Conservation (phyloP, 37 sponge, comb jelly and placozoan genomes). For the Hormiphora californensis region DNA sequence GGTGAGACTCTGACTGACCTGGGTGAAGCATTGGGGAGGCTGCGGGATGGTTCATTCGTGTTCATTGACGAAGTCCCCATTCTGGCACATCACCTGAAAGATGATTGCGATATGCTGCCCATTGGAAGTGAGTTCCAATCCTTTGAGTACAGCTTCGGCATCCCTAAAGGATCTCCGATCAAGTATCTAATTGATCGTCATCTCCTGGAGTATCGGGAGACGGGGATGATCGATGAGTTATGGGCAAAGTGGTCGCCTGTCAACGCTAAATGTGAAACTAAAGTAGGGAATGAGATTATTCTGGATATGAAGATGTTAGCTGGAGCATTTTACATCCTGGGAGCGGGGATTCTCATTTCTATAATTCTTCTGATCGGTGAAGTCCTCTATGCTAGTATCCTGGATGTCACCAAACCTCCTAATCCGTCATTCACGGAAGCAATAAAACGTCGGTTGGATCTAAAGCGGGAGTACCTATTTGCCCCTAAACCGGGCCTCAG, state of each 20-base stretch:
- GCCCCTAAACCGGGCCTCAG: too few relatives aligned
- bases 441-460: not conserved
- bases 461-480: not conserved
- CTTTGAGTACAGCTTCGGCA: conserved; percentile 14
- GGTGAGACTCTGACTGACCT: not conserved
- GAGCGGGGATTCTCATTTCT: not conserved
- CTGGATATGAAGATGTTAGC: conserved; percentile 14
- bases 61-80: not conserved
- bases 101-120: not conserved
- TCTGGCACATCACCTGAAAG: not conserved
- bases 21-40: not conserved
- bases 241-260: conserved; percentile 1
- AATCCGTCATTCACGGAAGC: not conserved
- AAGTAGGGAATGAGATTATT: not conserved
- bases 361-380: not conserved
- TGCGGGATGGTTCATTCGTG: not conserved
- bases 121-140: not conserved
- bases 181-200: not conserved
- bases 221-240: not conserved
- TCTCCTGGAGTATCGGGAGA: not conserved
- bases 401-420: not conserved
- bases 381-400: not conserved
- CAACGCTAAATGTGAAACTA: not conserved
- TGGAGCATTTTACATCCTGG: conserved; percentile 1
- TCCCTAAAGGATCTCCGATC: not conserved